These are phyloP conservation scores for Accipiter minullus DNA, from an alignment of 2,797 vertebrate species.

Conservation along the genomic window DNA sequence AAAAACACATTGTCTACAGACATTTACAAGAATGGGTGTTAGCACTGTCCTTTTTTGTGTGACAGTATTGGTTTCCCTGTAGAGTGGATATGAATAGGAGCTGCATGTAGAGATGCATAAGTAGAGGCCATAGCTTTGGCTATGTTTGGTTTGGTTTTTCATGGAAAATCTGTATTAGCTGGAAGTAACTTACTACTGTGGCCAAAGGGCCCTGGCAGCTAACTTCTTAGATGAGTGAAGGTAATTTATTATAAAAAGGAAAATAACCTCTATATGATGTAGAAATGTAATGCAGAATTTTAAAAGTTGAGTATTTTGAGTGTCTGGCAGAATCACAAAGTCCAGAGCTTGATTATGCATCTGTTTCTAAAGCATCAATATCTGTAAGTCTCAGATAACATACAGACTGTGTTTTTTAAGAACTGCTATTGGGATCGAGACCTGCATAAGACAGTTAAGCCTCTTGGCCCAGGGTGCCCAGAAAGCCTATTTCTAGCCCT, in stretches of 20 bases:
- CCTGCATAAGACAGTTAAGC: background rate
- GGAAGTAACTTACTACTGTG: background rate
- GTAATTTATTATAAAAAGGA: background rate
- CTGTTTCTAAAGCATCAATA: background rate
- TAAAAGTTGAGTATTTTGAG: background rate
- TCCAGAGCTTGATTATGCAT: background rate
- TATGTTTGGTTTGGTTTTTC: background rate
- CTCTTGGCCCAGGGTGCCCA: background rate
- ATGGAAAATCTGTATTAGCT: background rate
- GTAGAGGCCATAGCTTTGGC: background rate
- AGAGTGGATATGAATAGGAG: background rate
- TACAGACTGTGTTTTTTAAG: background rate
- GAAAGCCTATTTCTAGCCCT: background rate
- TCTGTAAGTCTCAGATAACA: background rate
- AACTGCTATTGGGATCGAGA: background rate
- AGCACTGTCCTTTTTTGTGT: background rate
- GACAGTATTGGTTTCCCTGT: background rate
- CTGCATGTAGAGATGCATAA: background rate
- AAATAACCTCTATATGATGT: background rate
- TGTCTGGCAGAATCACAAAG: background rate
- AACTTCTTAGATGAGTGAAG: background rate
- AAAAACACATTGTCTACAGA: background rate
- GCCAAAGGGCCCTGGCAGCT: background rate
- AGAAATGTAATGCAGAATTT: background rate
- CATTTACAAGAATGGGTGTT: background rate